Evolutionary conservation across 2,888 invertebrate genomes (phyloP), one percentile per base, ranked within the genome.

Genomic region (Lithophane leautieri): DNA sequence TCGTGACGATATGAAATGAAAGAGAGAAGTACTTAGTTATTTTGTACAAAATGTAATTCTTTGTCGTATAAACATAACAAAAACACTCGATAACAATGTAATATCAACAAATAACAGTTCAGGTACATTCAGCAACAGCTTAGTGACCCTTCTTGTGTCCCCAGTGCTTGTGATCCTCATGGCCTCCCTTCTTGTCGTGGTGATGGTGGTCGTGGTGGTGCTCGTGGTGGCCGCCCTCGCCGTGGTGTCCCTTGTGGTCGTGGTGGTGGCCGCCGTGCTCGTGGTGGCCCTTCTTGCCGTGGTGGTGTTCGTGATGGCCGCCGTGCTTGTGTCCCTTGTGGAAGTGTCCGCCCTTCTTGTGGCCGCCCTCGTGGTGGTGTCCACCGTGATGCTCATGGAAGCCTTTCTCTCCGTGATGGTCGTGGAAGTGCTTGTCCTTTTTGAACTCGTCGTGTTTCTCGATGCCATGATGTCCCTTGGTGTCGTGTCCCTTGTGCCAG

Each of bases 371-470:
- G 89, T 98, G 98, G 91, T 98, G 97, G 91, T 97, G 97, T 58
- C 97, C 97, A 72, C 98, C 98, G 90, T 98, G 97, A 89, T 98
- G 98, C 89, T 97, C 97, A 91, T 98, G 97, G 89, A 97, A 97
- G 0, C 98, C 98, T 83, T 97, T 97, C 82, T 98, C 98, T 84
- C 98, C 98, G 89, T 98, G 97, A 92, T 98, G 98, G 86, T 98
- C 98, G 93, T 97, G 98, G 97, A 98, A 98, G 93, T 98, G 98
- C 90, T 98, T 98, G 89, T 98, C 97, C 93, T 98, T 98, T 91
- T 98, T 98, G 95, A 97, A 98, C 93, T 98, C 98, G 93, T 98
- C 98, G 84, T 98, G 94, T 90, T 98, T 98, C 93, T 98, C 98
- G 3, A 98, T 96, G 86, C 98, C 97, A 91, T 98, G 98, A 87